phyloP scores from a whole-genome alignment of 2,888 invertebrate species.

The Apomyelois bistriatella region DNA sequence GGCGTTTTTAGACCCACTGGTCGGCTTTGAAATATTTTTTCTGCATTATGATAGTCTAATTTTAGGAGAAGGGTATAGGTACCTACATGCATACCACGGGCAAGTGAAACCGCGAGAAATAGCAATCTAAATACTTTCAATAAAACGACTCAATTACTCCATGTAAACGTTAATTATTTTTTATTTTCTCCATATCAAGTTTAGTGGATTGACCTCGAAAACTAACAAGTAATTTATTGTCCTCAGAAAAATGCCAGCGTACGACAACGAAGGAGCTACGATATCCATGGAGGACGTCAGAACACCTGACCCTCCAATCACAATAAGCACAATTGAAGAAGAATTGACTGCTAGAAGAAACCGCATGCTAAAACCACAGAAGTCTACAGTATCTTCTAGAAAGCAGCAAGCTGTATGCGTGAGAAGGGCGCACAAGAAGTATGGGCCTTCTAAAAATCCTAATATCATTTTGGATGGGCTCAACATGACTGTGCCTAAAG shows the following conservation, averaged over 20 bases:
- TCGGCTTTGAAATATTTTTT: too few species aligned
- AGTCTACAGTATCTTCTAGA: conserved; percentile 85
- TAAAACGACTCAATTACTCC: too few species aligned
- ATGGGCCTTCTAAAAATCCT: conserved; percentile 88
- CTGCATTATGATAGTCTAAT: too few species aligned
- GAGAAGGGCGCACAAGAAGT: conserved; percentile 89
- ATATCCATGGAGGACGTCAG: conserved; percentile 72
- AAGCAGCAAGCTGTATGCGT: conserved; percentile 92
- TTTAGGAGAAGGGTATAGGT: too few species aligned
- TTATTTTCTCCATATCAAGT: too few species aligned
- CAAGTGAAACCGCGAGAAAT: too few species aligned
- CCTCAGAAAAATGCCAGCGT: conserved; percentile 55
- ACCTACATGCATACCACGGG: too few species aligned
- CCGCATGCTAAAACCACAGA: conserved; percentile 77
- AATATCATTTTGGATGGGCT: conserved; percentile 91
- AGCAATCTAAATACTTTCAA: too few species aligned
- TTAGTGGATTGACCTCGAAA: not conserved
- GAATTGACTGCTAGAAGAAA: conserved; percentile 51
- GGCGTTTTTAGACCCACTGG: too few species aligned
- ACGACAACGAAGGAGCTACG: conserved; percentile 71
- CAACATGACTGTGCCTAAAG: conserved; percentile 95
- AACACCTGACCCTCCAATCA: conserved; percentile 36
- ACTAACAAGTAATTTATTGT: not conserved
- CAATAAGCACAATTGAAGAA: conserved; percentile 55
- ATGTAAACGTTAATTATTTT: too few species aligned